Evolutionary conservation across 2,113 vertebrate species (phyloP).

Genomic region (Perca flavescens): DNA sequence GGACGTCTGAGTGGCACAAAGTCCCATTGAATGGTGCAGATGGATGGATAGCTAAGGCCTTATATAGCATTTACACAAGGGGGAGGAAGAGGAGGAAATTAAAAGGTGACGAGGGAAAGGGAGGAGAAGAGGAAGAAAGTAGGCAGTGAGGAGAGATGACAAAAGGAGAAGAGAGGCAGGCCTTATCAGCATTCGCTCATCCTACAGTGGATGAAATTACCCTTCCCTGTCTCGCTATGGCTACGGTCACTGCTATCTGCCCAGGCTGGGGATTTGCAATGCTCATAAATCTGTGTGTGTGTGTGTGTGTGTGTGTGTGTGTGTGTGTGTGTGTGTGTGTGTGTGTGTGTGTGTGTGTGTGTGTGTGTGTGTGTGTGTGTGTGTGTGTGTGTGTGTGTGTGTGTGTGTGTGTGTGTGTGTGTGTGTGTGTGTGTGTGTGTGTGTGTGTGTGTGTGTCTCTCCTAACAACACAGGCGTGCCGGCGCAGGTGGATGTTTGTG

Average conservation of each 20-base stretch:
- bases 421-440: conserved; percentile 33
- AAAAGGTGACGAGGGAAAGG: conserved; percentile 30
- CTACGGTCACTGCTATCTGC: conserved; percentile 64
- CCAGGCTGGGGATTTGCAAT: conserved; percentile 54
- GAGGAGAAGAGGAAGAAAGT: not conserved
- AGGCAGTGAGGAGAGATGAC: conserved; percentile 11
- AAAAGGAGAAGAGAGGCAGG: conserved; percentile 35
- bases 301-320: conserved; percentile 4
- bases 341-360: conserved; percentile 15
- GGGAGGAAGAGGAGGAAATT: conserved; percentile 10
- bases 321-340: conserved; percentile 21
- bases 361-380: conserved; percentile 33
- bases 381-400: conserved; percentile 14
- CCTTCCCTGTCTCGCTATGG: conserved; percentile 67
- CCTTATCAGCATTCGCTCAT: conserved; percentile 72
- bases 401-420: conserved; percentile 15
- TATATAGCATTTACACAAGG: conserved; percentile 15
- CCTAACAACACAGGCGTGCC: not conserved
- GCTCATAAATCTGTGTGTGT: conserved; percentile 70
- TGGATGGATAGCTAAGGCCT: conserved; percentile 2
- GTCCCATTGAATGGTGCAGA: not conserved
- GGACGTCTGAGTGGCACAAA: conserved; percentile 7
- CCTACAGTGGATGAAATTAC: conserved; percentile 74
- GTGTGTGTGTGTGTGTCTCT: conserved; percentile 14
- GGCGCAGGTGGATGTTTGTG: conserved; percentile 54